Base-by-base conservation (phyloP, 2,888 invertebrate genomes). In the Sipha maydis region DNA sequence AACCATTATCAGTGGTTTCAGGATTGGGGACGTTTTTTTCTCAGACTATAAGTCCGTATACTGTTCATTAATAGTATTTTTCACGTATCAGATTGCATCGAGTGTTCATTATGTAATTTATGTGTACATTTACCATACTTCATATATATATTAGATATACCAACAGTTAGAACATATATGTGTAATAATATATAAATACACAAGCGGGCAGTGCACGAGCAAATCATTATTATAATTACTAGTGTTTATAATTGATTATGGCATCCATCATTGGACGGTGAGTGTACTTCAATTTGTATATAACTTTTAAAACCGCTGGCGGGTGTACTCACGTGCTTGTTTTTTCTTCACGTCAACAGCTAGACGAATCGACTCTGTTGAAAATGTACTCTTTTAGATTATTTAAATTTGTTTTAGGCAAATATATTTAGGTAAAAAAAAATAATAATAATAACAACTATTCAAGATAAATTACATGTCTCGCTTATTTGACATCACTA, bases 161-260 rank as follows among this genome's bases (percentile, higher is more conserved):
- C 14, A 14, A 54, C 34, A 56, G 25, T 28, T 69, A 1, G 14
- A 25, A 69, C 11, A n/a, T 69, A 11, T 69, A 67, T n/a, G n/a
- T n/a, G 11, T n/a, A 67, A 3, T n/a, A 9, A 25, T 25, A 61
- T n/a, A 67, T 71, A 71, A 25, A 48, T 25, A 9, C 34, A 79
- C n/a, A 38, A 28, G 54, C 85, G 73, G 73, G 69, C 78, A 71
- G 73, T 17, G 69, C 78, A 79, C 79, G 54, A 86, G 86, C 71
- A 38, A 79, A 86, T 80, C 86, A 80, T 80, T 75, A 88, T 88
- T 88, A 88, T 80, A 80, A 80, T 88, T 88, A 80, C 88, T 31
- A 41, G 88, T 75, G 48, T 88, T 82, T 80, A 80, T 88, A 82
- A 88, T 82, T 80, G 88, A 88, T 86, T 80, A 75, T 75, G 75